A percentile compares a stretch with the other conserved stretches of the same genome.
These are phyloP conservation scores for Coelogynopora nodosa DNA, from an alignment of 2,888 invertebrate genomes.

Conservation along the genomic window DNA sequence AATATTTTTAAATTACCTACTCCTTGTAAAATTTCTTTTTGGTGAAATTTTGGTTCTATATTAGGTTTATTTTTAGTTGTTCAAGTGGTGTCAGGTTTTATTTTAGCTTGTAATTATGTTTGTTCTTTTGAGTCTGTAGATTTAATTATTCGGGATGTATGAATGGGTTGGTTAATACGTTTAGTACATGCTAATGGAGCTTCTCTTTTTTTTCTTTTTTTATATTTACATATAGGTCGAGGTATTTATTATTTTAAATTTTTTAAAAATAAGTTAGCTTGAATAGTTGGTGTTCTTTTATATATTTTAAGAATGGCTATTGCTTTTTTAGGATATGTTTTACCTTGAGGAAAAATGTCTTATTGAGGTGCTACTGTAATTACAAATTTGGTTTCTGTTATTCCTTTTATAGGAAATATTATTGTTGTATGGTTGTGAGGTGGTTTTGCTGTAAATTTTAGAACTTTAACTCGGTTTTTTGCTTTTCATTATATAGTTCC, in stretches of 20 bases:
- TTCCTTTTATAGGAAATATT: slow-evolving; percentile 4
- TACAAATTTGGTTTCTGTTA: slow-evolving; percentile 38
- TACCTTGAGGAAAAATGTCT: slow-evolving; percentile 45
- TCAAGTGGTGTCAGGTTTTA: slow-evolving; percentile 16
- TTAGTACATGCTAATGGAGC: slow-evolving; percentile 21
- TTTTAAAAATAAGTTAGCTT: slow-evolving; percentile 10
- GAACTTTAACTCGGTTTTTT: slow-evolving; percentile 22
- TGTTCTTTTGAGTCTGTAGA: slow-evolving; percentile 12
- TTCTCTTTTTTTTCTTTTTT: slow-evolving; percentile 11
- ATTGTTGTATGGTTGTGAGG: slow-evolving; percentile 6
- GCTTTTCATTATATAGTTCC: slow-evolving; percentile 7
- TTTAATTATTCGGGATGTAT: slow-evolving; percentile 18
- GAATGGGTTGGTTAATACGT: slow-evolving; percentile 4
- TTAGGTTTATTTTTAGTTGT: slow-evolving; percentile 27
- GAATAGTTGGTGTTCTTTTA: slow-evolving; percentile 1
- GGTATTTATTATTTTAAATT: slow-evolving; percentile 22
- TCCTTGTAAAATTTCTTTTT: slow-evolving; percentile 24
- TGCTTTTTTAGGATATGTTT: slow-evolving; percentile 44
- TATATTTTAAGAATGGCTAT: slow-evolving; percentile 24
- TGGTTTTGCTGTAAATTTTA: slow-evolving; percentile 31
- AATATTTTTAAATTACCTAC: neutral
- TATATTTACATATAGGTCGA: slow-evolving; percentile 26
- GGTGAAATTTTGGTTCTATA: slow-evolving; percentile 22
- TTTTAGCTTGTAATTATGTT: slow-evolving; percentile 27
- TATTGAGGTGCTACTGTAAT: slow-evolving; percentile 43